Evolutionary conservation across 2,888 invertebrate species (phyloP).

Genomic region (Aphodius sticticus): DNA sequence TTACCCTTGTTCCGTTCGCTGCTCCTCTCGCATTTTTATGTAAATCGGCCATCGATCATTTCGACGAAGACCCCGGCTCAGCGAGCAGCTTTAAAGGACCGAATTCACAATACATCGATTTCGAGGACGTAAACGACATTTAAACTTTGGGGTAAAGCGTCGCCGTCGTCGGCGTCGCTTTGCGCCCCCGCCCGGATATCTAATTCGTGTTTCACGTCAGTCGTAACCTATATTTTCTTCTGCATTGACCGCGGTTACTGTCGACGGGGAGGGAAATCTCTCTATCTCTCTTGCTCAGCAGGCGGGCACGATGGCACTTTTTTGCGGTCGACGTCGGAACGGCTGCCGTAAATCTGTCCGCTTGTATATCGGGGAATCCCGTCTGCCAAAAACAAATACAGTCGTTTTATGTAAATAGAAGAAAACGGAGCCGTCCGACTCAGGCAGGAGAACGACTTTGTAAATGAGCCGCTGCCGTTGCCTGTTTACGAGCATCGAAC

Average conservation of each 20-base stretch:
- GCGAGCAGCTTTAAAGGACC: constrained; percentile 39
- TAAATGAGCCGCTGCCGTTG: neutral
- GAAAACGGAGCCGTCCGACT: neutral
- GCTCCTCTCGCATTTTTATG: constrained; percentile 32
- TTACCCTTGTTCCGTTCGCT: constrained; percentile 20
- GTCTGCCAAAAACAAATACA: constrained; percentile 18
- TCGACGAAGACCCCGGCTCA: constrained; percentile 36
- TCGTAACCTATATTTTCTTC: constrained; percentile 4
- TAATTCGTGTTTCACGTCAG: constrained; percentile 25
- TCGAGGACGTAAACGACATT: constrained; percentile 35
- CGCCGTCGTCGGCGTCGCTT: neutral
- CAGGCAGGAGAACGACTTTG: neutral
- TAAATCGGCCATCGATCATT: constrained; percentile 40
- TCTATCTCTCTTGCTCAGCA: neutral
- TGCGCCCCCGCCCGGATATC: constrained; percentile 19
- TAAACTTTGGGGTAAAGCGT: constrained; percentile 35
- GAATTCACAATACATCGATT: constrained; percentile 40
- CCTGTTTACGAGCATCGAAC: neutral
- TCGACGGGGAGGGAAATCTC: neutral
- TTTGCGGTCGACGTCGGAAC: neutral
- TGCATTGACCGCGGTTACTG: constrained; percentile 4
- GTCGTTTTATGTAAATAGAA: constrained; percentile 19
- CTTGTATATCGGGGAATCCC: constrained; percentile 16
- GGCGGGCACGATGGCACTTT: neutral
- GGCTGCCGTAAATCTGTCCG: constrained; percentile 4